Percentiles rank a stretch among this genome's conserved stretches.
Evolutionary conservation across 2,888 invertebrate genomes (phyloP).

Genomic region (Laothoe populi): DNA sequence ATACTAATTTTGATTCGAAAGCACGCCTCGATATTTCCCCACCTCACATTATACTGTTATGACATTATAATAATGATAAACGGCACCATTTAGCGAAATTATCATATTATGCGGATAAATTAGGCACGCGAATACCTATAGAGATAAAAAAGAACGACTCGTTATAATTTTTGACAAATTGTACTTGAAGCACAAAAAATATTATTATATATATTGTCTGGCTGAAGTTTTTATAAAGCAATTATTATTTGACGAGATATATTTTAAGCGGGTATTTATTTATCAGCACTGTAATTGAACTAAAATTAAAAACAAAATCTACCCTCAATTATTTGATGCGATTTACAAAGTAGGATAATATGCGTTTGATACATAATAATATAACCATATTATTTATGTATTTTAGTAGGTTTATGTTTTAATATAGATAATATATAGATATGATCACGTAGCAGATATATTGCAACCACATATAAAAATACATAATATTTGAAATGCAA

Average conservation of each 20-base stretch:
- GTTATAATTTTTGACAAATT: not conserved
- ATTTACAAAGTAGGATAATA: too few species aligned
- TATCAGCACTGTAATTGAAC: too few species aligned
- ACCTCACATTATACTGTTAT: not conserved
- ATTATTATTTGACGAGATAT: not conserved
- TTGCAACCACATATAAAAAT: not conserved
- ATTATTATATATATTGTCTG: too few species aligned
- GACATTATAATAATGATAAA: constrained; percentile 17
- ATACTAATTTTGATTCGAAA: constrained; percentile 3
- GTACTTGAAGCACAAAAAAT: not conserved
- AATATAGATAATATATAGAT: not conserved
- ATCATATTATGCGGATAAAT: not conserved
- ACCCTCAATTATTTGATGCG: too few species aligned
- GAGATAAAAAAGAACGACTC: not conserved
- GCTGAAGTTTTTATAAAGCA: not conserved
- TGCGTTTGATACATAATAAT: too few species aligned
- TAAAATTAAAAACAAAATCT: too few species aligned
- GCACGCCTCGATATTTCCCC: not conserved
- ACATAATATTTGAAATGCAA: not conserved
- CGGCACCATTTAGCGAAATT: constrained; percentile 5
- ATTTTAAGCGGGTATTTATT: too few species aligned
- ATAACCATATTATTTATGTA: not conserved
- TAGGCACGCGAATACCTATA: not conserved
- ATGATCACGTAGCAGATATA: not conserved
- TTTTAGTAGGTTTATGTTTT: not conserved